A percentile compares a stretch with the other conserved stretches of the same genome.
These are phyloP conservation scores for Agraylea sexmaculata DNA, from an alignment of 1,140 invertebrate genomes.

Conservation along the genomic window DNA sequence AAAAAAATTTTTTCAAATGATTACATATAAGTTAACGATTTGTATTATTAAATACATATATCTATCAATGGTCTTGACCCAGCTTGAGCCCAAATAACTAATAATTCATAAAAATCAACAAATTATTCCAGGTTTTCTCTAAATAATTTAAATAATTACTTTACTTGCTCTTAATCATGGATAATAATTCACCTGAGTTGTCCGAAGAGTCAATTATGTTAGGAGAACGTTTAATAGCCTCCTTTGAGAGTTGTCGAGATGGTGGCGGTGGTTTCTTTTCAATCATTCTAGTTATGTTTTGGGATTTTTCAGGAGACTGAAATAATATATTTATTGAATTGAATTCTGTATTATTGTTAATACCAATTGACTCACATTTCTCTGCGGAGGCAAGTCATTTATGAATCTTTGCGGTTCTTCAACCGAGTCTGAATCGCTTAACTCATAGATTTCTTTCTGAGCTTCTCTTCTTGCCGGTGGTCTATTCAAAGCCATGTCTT, in stretches of 20 bases:
- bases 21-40: background rate
- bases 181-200: conserved; percentile 14
- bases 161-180: no score
- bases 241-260: conserved; percentile 16
- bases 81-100: background rate
- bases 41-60: background rate
- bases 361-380: conserved; percentile 19
- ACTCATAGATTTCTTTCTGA: conserved; percentile 16
- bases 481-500: conserved; percentile 4
- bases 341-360: background rate
- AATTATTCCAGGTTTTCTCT: background rate
- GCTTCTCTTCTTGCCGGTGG: conserved; percentile 19
- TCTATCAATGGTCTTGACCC: background rate
- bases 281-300: conserved; percentile 20
- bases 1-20: background rate
- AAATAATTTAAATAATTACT: background rate
- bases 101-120: conserved; percentile 8
- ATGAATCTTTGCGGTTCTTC: conserved; percentile 19
- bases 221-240: conserved; percentile 9
- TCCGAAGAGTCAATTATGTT: conserved; percentile 19
- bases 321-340: conserved; percentile 1
- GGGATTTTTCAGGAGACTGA: conserved; percentile 16
- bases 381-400: conserved; percentile 22
- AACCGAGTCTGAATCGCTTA: conserved; percentile 21
- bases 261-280: conserved; percentile 11